phyloP scores from a whole-genome alignment of 2,113 vertebrate genomes.

The Egretta garzetta region DNA sequence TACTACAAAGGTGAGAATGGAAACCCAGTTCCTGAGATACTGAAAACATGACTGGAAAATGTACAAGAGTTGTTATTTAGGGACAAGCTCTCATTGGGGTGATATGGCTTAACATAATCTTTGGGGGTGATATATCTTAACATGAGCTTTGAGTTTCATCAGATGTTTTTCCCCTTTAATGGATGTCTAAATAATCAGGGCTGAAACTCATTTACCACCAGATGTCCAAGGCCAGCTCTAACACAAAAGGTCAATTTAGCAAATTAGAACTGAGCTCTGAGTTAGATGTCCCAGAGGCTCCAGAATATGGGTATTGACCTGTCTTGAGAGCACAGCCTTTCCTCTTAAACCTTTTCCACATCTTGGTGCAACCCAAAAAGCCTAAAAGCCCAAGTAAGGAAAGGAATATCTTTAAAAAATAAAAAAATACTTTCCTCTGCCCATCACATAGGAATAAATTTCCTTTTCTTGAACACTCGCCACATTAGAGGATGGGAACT shows the following conservation, averaged over 20 bases:
- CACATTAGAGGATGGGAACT: background rate
- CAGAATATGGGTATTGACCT: background rate
- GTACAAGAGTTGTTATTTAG: background rate
- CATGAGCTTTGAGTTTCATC: constrained; percentile 17
- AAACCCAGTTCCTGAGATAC: background rate
- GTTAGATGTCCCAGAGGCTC: background rate
- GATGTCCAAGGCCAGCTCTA: background rate
- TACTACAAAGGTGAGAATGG: background rate
- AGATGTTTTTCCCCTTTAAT: background rate
- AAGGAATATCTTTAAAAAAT: background rate
- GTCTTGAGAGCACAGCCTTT: background rate
- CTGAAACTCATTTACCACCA: constrained; percentile 6
- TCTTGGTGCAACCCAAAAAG: background rate
- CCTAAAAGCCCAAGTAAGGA: background rate
- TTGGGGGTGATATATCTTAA: background rate
- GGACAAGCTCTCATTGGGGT: background rate
- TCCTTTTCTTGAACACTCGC: background rate
- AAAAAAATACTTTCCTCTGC: background rate
- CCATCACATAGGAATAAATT: background rate
- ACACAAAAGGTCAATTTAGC: background rate
- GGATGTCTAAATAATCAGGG: background rate
- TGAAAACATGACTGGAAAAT: background rate
- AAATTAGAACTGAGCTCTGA: background rate
- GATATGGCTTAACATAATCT: background rate
- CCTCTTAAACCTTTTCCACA: background rate